Evolutionary conservation across 1,140 invertebrate genomes (phyloP).

Genomic region (Dermatophagoides farinae): DNA sequence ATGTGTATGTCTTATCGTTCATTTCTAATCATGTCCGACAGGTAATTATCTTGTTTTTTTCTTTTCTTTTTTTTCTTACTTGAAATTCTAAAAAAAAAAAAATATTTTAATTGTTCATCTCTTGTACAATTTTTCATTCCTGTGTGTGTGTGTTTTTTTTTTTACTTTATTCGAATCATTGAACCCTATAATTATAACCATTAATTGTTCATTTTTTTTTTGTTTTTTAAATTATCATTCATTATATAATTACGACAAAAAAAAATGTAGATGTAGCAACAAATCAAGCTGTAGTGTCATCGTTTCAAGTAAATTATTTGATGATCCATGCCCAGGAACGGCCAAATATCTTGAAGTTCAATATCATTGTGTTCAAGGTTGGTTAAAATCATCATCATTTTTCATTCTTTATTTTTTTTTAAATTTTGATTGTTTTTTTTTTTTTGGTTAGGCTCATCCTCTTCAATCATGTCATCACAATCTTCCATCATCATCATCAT

Average conservation of each 20-base stretch:
- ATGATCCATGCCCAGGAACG: conserved; percentile 39
- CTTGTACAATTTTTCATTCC: neutral
- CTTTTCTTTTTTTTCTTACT: neutral
- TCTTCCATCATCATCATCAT: neutral
- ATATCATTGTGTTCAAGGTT: conserved; percentile 28
- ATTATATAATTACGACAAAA: neutral
- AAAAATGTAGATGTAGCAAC: conserved; percentile 17
- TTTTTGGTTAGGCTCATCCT: neutral
- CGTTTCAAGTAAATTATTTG: conserved; percentile 65
- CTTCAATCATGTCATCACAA: neutral
- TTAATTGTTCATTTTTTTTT: neutral
- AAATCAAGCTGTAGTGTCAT: conserved; percentile 67
- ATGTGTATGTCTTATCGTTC: conserved; percentile 66
- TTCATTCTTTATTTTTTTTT: neutral
- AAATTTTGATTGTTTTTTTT: neutral
- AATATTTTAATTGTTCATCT: neutral
- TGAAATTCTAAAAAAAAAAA: no score
- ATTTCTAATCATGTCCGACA: conserved; percentile 29
- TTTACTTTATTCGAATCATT: no score
- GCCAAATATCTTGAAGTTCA: conserved; percentile 39
- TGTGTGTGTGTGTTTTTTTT: no score
- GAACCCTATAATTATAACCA: neutral
- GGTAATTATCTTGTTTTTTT: conserved; percentile 22
- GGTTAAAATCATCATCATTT: neutral
- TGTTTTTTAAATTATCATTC: neutral